phyloP scores from a whole-genome alignment of 2,797 vertebrate species.

The Pipistrellus pipistrellus region DNA sequence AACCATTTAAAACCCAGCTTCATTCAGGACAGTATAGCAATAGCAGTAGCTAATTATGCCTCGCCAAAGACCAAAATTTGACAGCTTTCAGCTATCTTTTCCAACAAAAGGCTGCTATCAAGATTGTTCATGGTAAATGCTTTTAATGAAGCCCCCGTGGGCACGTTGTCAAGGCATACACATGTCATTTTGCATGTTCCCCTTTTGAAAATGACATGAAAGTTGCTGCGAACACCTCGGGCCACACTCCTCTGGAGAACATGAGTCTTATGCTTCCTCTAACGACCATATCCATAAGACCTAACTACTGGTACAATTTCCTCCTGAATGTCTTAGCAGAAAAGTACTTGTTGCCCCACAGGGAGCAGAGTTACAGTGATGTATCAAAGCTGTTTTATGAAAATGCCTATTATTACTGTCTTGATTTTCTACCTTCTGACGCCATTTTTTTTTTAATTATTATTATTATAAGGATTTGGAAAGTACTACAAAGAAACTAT shows the following conservation, averaged over 20 bases:
- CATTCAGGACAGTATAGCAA: constrained; percentile 66
- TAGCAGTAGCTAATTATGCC: constrained; percentile 71
- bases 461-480: constrained; percentile 30
- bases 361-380: constrained; percentile 27
- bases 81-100: constrained; percentile 77
- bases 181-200: constrained; percentile 57
- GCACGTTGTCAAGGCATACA: constrained; percentile 73
- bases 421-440: constrained; percentile 34
- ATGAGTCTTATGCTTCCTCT: constrained; percentile 12
- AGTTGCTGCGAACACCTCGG: constrained; percentile 46
- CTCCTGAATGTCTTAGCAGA: background rate
- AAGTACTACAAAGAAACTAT: background rate
- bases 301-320: constrained; percentile 27
- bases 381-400: constrained; percentile 58
- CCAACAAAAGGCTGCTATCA: constrained; percentile 72
- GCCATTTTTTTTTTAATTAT: constrained; percentile 37
- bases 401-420: constrained; percentile 38
- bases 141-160: constrained; percentile 77
- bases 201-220: constrained; percentile 74
- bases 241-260: constrained; percentile 23
- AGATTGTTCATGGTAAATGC: constrained; percentile 76
- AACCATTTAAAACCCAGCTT: constrained; percentile 73
- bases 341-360: background rate
- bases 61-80: constrained; percentile 68
- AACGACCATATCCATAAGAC: constrained; percentile 33